These are phyloP conservation scores for Hirtodrosophila cameraria DNA, from an alignment of 2,888 invertebrate species.

Conservation along the genomic window DNA sequence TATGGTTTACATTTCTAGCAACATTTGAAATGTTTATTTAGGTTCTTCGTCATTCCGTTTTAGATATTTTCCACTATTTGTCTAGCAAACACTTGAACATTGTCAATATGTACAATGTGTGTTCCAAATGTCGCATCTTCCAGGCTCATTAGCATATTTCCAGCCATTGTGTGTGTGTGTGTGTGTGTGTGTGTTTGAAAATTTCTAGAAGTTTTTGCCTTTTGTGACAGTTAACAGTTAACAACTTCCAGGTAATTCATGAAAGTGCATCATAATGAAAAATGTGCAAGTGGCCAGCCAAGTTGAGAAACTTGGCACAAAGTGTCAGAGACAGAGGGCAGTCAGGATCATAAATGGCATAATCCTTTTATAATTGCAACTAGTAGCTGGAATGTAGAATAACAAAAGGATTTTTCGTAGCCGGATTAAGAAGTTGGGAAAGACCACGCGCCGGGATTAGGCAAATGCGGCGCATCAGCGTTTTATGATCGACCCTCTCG, in stretches of 20 bases:
- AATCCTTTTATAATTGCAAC: constrained; percentile 78
- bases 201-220: constrained; percentile 23
- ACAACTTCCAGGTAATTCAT: constrained; percentile 75
- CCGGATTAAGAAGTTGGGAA: constrained; percentile 73
- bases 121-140: constrained; percentile 20
- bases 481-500: constrained; percentile 52
- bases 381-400: constrained; percentile 65
- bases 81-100: too few species aligned
- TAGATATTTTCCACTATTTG: too few species aligned
- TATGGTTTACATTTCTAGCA: too few species aligned
- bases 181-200: too few species aligned
- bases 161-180: constrained; percentile 9
- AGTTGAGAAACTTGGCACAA: neutral
- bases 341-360: constrained; percentile 51
- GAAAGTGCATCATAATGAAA: constrained; percentile 59
- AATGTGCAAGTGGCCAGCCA: constrained; percentile 31
- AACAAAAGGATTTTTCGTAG: constrained; percentile 66
- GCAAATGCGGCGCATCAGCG: constrained; percentile 69
- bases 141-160: constrained; percentile 34
- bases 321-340: constrained; percentile 3
- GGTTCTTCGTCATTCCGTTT: too few species aligned
- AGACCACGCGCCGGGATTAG: constrained; percentile 77
- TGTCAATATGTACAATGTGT: constrained; percentile 4
- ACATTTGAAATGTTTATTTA: too few species aligned
- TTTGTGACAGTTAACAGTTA: too few species aligned